Percentiles rank a stretch among this genome's conserved stretches.
Evolutionary conservation across 1,140 invertebrate species (phyloP).

Genomic region (fruit fly (Drosophila melanogaster)): DNA sequence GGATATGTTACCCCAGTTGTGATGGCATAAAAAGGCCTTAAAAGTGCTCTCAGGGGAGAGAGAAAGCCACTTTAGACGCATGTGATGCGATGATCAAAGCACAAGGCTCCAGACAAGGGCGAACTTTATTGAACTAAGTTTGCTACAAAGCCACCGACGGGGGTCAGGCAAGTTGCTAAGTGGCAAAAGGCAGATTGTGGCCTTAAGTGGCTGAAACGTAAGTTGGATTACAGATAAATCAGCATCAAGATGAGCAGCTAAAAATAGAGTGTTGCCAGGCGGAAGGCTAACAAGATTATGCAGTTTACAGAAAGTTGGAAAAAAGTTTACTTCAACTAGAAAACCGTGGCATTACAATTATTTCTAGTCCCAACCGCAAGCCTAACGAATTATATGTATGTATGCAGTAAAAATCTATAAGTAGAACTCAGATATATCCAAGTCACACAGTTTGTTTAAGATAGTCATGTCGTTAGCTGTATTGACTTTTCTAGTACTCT

Average conservation of each 20-base stretch:
- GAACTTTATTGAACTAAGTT: constrained; percentile 60
- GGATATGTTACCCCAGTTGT: constrained; percentile 27
- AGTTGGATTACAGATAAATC: constrained; percentile 48
- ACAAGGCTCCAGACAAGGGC: constrained; percentile 24
- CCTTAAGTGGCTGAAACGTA: constrained; percentile 41
- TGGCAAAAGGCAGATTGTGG: constrained; percentile 39
- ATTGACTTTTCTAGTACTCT: constrained; percentile 11
- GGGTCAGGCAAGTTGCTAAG: constrained; percentile 27
- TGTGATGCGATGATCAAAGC: constrained; percentile 55
- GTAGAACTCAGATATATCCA: background rate
- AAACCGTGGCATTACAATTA: constrained; percentile 7
- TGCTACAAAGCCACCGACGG: constrained; percentile 38
- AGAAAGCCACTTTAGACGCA: constrained; percentile 45
- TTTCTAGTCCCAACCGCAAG: constrained; percentile 1
- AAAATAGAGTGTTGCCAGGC: constrained; percentile 29
- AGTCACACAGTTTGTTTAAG: background rate
- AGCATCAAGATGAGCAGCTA: constrained; percentile 30
- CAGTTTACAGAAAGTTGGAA: constrained; percentile 28
- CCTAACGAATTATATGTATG: constrained; percentile 3
- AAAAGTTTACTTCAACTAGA: background rate
- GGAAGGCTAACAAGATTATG: constrained; percentile 44
- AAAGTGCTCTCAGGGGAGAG: constrained; percentile 5
- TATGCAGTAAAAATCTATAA: background rate
- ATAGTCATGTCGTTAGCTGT: constrained; percentile 8
- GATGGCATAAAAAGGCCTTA: constrained; percentile 21